phyloP scores from a whole-genome alignment of 2,797 vertebrate genomes.

The Spheniscus humboldti region DNA sequence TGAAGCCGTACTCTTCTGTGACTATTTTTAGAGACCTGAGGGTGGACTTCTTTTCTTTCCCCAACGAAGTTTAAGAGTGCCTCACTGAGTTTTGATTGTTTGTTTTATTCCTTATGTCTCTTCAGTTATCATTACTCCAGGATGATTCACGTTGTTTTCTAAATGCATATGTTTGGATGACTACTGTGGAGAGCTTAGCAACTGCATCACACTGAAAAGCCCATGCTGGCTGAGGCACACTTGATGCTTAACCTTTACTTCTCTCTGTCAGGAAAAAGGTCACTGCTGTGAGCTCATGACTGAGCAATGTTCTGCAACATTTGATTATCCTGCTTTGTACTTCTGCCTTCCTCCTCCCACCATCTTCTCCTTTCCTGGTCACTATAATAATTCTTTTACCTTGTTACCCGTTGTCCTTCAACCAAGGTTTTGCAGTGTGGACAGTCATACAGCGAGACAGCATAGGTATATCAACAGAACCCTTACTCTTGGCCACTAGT shows the following conservation, averaged over 20 bases:
- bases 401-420: not conserved
- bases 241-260: constrained; percentile 24
- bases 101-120: constrained; percentile 25
- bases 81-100: not conserved
- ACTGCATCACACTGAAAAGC: not conserved
- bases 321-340: not conserved
- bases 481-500: not conserved
- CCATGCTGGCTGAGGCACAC: not conserved
- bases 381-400: not conserved
- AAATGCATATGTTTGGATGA: not conserved
- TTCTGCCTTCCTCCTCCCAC: not conserved
- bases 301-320: not conserved
- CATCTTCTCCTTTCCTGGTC: not conserved
- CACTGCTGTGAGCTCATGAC: constrained; percentile 27
- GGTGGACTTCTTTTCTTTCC: not conserved
- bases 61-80: not conserved
- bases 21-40: constrained; percentile 22
- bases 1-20: not conserved
- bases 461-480: not conserved
- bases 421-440: not conserved
- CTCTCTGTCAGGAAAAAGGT: constrained; percentile 17
- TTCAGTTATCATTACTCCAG: constrained; percentile 9
- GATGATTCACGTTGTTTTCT: constrained; percentile 18
- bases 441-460: accelerated
- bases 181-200: constrained; percentile 31